Evolutionary conservation across 2,797 vertebrate genomes (phyloP).

Genomic region (Nasua narica): DNA sequence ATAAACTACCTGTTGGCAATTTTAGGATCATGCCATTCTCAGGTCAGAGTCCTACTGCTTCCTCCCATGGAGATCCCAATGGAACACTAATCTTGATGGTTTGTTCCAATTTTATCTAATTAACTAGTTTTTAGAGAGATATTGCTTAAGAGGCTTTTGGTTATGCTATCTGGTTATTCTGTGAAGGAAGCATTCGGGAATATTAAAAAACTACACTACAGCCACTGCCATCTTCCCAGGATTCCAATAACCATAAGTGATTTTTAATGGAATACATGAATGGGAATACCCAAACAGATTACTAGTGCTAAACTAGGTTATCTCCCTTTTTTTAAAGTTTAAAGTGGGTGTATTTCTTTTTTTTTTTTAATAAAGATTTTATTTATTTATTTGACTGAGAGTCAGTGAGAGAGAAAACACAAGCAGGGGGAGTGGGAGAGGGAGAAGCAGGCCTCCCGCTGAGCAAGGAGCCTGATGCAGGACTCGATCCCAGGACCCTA

Average conservation of each 20-base stretch:
- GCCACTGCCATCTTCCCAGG: background rate
- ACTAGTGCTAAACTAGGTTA: background rate
- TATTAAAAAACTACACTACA: background rate
- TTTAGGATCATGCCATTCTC: background rate
- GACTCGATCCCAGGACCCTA: too few species aligned
- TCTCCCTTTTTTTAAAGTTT: background rate
- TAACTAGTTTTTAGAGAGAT: background rate
- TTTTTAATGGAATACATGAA: background rate
- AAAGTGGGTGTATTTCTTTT: background rate
- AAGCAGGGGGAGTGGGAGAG: too few species aligned
- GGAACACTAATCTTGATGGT: background rate
- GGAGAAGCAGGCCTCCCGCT: too few species aligned
- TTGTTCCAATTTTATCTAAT: background rate
- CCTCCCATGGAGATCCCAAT: background rate
- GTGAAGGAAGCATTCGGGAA: background rate
- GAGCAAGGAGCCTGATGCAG: too few species aligned
- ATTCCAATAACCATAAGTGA: background rate
- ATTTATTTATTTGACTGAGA: too few species aligned
- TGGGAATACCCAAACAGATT: background rate
- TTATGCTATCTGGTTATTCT: constrained; percentile 10
- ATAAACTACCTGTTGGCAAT: background rate
- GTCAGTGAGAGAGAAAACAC: too few species aligned
- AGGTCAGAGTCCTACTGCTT: background rate
- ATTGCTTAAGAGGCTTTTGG: background rate
- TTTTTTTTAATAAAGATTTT: too few species aligned